Base-by-base conservation (phyloP, 2,113 vertebrate genomes). In the Rynchops niger region DNA sequence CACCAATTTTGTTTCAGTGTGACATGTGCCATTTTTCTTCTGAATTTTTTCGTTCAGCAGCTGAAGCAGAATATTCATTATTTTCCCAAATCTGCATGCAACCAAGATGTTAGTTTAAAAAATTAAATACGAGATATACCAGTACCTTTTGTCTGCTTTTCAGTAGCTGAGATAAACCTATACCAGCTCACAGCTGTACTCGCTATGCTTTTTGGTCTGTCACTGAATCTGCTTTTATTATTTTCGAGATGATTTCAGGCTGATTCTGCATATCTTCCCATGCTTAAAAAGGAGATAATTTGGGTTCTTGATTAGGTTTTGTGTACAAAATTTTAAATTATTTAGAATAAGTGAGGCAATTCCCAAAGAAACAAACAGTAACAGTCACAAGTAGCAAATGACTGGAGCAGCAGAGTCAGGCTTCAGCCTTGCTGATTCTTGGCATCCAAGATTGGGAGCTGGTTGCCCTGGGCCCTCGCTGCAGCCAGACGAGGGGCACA, bases 301-400 rank as follows among this genome's bases (percentile, higher is more conserved):
- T 86, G 74, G 78, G 62, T 93, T 92, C 95, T 94, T 97, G 96
- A 97, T 97, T 82, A 95, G 96, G 15, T 96, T 94, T 96, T 97
- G 92, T 97, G 93, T 97, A 96, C 74, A 96, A 93, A 82, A 96
- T 80, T 82, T 87, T 85, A 86, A 96, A 96, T 96, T 88, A 96
- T 94, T 96, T 95, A n/a, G 13, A 96, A 72, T 95, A 93, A 94
- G 84, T 32, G 84, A 88, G 82, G 96, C 95, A 93, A 77, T 94
- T 97, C 93, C 93, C 74, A 29, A 76, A 76, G 96, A 95, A 96
- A 93, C 92, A 95, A 96, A 94, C 65, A 85, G 65, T 42, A 73
- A 55, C 22, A 55, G 43, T 21, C 11, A 56, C 27, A 25, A 86
- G 69, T 3, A 34, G 47, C 52, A 23, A 72, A 34, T 9, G 62